Evolutionary conservation across 2,113 vertebrate species (phyloP).

Genomic region (Solea solea): DNA sequence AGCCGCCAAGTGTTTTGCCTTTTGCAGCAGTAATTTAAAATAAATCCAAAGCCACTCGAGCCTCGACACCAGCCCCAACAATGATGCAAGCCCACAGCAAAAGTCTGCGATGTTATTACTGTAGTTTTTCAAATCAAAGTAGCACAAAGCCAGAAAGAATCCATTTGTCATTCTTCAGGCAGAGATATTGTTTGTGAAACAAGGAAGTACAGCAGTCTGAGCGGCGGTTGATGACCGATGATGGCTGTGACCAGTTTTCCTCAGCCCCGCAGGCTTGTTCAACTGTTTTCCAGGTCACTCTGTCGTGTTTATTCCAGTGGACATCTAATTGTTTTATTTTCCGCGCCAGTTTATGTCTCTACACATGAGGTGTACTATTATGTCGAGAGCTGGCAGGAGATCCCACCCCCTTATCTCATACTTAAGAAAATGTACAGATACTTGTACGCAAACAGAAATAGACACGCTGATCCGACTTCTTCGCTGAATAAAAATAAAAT

Average conservation of each 20-base stretch:
- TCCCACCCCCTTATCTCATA: too few species aligned
- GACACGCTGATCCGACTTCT: too few species aligned
- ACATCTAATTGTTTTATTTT: conserved; percentile 2
- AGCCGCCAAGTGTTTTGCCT: conserved; percentile 5
- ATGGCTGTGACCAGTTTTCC: conserved; percentile 9
- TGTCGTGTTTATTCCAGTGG: conserved; percentile 24
- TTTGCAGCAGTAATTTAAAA: conserved; percentile 51
- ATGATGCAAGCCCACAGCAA: conserved; percentile 48
- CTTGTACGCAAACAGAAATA: too few species aligned
- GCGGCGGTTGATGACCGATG: conserved; percentile 37
- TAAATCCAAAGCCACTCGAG: conserved; percentile 37
- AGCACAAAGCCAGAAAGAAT: conserved; percentile 27
- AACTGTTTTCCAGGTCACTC: conserved; percentile 25
- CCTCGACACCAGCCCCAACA: conserved; percentile 21
- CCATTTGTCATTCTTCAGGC: conserved; percentile 43
- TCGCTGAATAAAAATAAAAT: too few species aligned
- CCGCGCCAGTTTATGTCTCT: background rate
- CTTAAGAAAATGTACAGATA: too few species aligned
- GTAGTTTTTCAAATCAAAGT: conserved; percentile 58
- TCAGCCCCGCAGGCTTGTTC: conserved; percentile 16
- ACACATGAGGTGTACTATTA: conserved; percentile 6
- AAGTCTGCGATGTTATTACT: conserved; percentile 50
- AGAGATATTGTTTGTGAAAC: conserved; percentile 49
- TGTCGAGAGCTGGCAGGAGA: too few species aligned
- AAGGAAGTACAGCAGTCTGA: conserved; percentile 35